Evolutionary conservation across 1,140 invertebrate species (phyloP).

Genomic region (Hyposmocoma kahamanoa): DNA sequence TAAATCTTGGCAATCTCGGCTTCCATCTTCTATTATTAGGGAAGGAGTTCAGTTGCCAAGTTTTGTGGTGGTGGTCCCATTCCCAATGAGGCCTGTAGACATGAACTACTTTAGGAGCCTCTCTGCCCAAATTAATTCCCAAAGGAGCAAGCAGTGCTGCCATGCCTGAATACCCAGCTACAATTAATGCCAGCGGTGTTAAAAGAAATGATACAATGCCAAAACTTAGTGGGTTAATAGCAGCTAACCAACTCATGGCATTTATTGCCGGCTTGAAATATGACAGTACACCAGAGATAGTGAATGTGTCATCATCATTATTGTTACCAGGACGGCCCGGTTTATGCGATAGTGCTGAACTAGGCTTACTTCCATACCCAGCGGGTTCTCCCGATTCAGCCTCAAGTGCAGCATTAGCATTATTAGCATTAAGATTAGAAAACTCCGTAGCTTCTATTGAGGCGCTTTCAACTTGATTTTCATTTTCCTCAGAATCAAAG

Average conservation of each 20-base stretch:
- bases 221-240: slow-evolving; percentile 56
- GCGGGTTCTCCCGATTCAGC: slow-evolving; percentile 20
- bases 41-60: slow-evolving; percentile 41
- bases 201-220: slow-evolving; percentile 49
- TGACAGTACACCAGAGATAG: slow-evolving; percentile 40
- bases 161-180: slow-evolving; percentile 47
- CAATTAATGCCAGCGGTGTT: slow-evolving; percentile 49
- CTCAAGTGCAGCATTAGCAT: slow-evolving; percentile 37
- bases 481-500: slow-evolving; percentile 40
- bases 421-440: slow-evolving; percentile 53
- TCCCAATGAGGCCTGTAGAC: slow-evolving; percentile 42
- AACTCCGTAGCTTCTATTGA: slow-evolving; percentile 45
- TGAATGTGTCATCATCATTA: slow-evolving; percentile 54
- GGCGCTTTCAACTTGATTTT: slow-evolving; percentile 39
- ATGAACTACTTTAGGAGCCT: slow-evolving; percentile 41
- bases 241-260: slow-evolving; percentile 49
- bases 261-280: slow-evolving; percentile 53
- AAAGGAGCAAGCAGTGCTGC: slow-evolving; percentile 47
- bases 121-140: slow-evolving; percentile 41
- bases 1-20: slow-evolving; percentile 15
- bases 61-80: slow-evolving; percentile 45
- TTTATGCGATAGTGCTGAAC: slow-evolving; percentile 33
- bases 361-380: slow-evolving; percentile 27
- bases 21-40: slow-evolving; percentile 24
- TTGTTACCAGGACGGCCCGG: slow-evolving; percentile 28